Evolutionary conservation across 2,797 vertebrate species (phyloP).

Genomic region (Eulemur mongoz): DNA sequence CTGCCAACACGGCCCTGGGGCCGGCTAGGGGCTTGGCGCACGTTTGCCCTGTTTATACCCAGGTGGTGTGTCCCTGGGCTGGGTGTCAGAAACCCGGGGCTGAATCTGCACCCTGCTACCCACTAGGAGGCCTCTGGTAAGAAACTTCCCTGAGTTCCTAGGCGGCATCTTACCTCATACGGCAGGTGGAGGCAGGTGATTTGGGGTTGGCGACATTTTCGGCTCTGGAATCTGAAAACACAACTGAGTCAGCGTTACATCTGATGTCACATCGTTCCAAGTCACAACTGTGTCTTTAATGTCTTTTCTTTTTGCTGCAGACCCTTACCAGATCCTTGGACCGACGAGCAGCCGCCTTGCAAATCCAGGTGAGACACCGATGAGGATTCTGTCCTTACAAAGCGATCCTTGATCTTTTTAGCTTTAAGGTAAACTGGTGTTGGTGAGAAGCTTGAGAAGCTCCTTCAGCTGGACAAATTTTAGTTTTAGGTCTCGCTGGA

Average conservation of each 20-base stretch:
- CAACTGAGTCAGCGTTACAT: background rate
- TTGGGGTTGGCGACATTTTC: background rate
- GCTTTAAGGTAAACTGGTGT: background rate
- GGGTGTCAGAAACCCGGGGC: no score
- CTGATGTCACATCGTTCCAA: accelerated
- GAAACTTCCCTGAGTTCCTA: background rate
- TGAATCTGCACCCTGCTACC: background rate
- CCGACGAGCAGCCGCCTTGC: constrained; percentile 93
- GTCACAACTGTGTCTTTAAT: accelerated
- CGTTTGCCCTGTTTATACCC: accelerated
- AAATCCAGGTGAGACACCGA: constrained; percentile 89
- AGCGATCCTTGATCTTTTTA: background rate
- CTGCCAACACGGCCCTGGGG: accelerated
- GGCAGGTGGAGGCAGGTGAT: background rate
- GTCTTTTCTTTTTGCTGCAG: constrained; percentile 78
- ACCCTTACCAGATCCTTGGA: constrained; percentile 93
- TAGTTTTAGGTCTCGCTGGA: background rate
- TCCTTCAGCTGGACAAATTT: background rate
- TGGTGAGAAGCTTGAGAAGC: background rate
- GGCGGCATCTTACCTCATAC: accelerated
- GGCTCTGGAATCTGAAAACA: background rate
- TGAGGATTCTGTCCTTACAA: background rate
- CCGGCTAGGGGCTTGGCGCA: accelerated
- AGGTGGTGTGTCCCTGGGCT: no score
- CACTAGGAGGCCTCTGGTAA: background rate